Evolutionary conservation across 2,797 vertebrate genomes (phyloP).

Genomic region (Luscinia luscinia): DNA sequence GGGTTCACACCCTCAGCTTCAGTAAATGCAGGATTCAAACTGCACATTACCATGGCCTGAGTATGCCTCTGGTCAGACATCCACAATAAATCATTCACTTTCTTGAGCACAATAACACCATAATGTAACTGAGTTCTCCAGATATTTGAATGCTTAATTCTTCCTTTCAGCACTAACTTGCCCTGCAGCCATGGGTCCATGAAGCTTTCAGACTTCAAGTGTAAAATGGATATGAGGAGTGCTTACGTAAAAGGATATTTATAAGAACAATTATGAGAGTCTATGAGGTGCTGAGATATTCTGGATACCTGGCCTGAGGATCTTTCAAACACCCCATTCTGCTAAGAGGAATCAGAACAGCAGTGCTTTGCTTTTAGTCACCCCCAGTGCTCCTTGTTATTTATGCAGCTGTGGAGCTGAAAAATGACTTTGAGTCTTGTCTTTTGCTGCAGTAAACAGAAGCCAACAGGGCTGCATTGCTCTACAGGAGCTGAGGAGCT

Average conservation of each 20-base stretch:
- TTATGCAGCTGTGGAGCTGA: background rate
- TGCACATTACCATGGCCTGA: background rate
- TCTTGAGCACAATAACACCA: background rate
- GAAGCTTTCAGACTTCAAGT: background rate
- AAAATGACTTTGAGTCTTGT: background rate
- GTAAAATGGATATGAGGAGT: background rate
- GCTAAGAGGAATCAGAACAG: background rate
- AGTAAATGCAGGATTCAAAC: background rate
- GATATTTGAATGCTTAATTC: background rate
- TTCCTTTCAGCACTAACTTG: background rate
- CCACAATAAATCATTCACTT: background rate
- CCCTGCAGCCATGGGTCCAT: background rate
- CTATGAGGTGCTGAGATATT: background rate
- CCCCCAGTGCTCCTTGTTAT: background rate
- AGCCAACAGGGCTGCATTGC: background rate
- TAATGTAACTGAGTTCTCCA: background rate
- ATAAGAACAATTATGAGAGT: background rate
- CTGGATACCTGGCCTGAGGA: background rate
- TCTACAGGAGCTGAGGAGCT: background rate
- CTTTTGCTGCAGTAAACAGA: constrained; percentile 4
- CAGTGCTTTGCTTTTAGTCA: background rate
- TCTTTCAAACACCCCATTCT: background rate
- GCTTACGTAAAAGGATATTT: background rate
- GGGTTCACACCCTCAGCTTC: background rate
- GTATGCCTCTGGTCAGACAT: background rate